Evolutionary conservation across 2,113 vertebrate species (phyloP).

Genomic region (Zosterops borbonicus): DNA sequence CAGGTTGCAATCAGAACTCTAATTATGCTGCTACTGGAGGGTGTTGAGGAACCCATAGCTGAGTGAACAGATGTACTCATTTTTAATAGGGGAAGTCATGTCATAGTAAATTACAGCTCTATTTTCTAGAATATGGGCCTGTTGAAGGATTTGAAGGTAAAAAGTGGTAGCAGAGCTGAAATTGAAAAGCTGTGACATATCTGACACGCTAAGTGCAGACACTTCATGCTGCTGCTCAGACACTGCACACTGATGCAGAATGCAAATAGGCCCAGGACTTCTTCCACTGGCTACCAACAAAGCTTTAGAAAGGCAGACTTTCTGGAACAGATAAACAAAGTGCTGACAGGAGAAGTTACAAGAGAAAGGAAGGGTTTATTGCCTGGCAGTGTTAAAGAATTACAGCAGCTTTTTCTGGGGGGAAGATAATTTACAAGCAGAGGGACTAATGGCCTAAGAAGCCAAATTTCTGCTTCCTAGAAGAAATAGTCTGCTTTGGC

Average conservation of each 20-base stretch:
- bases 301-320: not conserved
- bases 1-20: slow-evolving; percentile 50
- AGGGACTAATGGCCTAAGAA: slow-evolving; percentile 5
- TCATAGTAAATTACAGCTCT: slow-evolving; percentile 31
- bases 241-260: slow-evolving; percentile 13
- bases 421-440: slow-evolving; percentile 11
- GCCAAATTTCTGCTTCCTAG: not conserved
- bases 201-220: slow-evolving; percentile 19
- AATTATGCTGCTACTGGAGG: slow-evolving; percentile 47
- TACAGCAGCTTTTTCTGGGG: not conserved
- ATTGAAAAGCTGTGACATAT: slow-evolving; percentile 9
- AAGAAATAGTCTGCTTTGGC: not conserved
- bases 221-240: slow-evolving; percentile 17
- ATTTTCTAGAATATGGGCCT: not conserved
- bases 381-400: not conserved
- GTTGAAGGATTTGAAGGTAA: slow-evolving; percentile 11
- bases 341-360: not conserved
- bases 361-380: slow-evolving; percentile 1
- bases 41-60: slow-evolving; percentile 30
- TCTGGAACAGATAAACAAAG: not conserved
- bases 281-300: not conserved
- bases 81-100: slow-evolving; percentile 36
- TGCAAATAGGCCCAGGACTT: not conserved
- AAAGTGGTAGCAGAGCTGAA: slow-evolving; percentile 16
- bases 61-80: slow-evolving; percentile 41